A percentile compares a stretch with the other conserved stretches of the same genome.
These are phyloP conservation scores for Lanius collurio DNA, from an alignment of 2,113 vertebrate species.

Conservation along the genomic window DNA sequence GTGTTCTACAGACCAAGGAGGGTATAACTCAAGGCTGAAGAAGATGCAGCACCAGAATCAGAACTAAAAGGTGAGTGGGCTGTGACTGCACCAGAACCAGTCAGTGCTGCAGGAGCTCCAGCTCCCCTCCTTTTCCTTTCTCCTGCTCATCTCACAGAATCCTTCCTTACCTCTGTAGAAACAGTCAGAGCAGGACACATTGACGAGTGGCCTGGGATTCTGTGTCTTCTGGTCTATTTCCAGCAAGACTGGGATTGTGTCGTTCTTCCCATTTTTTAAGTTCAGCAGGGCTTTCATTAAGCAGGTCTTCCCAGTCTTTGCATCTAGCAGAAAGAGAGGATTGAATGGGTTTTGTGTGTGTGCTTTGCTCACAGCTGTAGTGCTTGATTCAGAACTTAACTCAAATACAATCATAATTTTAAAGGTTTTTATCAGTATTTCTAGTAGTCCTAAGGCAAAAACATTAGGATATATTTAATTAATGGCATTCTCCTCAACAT, in stretches of 20 bases:
- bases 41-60: background rate
- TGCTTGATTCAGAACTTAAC: background rate
- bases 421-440: background rate
- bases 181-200: slow-evolving; percentile 77
- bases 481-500: background rate
- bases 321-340: slow-evolving; percentile 72
- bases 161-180: slow-evolving; percentile 83
- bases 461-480: background rate
- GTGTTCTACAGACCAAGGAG: background rate
- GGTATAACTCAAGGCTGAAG: background rate
- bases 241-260: slow-evolving; percentile 81
- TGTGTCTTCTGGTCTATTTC: slow-evolving; percentile 80
- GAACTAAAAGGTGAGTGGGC: background rate
- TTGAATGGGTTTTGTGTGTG: background rate
- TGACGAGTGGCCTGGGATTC: slow-evolving; percentile 81
- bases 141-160: background rate
- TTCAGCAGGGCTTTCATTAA: slow-evolving; percentile 93
- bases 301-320: slow-evolving; percentile 86
- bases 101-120: background rate
- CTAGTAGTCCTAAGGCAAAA: background rate
- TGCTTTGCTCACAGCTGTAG: background rate
- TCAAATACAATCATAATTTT: background rate
- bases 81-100: background rate
- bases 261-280: slow-evolving; percentile 80
- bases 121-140: background rate